phyloP scores from a whole-genome alignment of 2,113 vertebrate species.

The Phrynocephalus versicolor region DNA sequence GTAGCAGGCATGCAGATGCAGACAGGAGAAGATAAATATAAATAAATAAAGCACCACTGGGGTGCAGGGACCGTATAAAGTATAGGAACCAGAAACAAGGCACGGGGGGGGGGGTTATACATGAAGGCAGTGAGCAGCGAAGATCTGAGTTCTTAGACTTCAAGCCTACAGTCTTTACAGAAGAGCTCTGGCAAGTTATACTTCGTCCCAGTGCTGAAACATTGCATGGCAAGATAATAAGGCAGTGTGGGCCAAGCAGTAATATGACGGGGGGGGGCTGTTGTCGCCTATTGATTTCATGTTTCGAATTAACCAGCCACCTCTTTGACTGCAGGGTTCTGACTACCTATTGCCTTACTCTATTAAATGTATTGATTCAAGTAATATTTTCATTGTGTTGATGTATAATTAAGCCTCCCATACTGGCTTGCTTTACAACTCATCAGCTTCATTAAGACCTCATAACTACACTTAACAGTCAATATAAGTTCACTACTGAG shows the following conservation, averaged over 20 bases:
- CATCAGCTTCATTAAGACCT: conserved; percentile 5
- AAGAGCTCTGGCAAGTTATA: neutral
- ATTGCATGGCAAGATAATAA: neutral
- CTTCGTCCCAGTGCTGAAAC: neutral
- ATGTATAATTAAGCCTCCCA: neutral
- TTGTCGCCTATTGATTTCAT: neutral
- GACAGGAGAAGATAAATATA: no score
- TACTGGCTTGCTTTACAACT: neutral
- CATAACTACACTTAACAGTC: neutral
- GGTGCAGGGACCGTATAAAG: no score
- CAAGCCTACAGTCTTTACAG: neutral
- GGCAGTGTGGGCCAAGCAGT: no score
- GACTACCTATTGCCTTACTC: neutral
- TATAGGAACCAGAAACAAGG: no score
- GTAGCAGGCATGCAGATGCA: no score
- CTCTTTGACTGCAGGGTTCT: neutral
- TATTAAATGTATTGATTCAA: neutral
- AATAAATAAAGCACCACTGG: no score
- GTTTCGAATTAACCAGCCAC: neutral
- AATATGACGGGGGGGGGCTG: neutral
- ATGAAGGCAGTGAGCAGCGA: no score
- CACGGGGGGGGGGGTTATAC: no score
- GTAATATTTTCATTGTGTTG: neutral
- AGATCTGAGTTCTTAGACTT: neutral
- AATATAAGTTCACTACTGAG: neutral